Base-by-base conservation (phyloP, 2,888 invertebrate species). In the Himalopsyche anomala region DNA sequence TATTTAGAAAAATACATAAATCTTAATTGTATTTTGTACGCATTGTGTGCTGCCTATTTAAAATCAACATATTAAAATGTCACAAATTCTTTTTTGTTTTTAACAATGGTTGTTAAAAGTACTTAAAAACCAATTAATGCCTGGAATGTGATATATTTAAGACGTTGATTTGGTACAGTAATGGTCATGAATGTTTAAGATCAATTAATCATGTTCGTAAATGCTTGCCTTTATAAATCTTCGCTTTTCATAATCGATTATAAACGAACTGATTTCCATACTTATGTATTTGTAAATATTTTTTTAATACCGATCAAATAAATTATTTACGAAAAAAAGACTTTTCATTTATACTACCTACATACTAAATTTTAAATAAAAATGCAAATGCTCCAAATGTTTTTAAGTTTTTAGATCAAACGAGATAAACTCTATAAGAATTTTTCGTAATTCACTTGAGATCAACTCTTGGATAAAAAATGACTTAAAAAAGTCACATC, bases 251-350 rank as follows among this genome's bases (percentile, higher is more conserved):
- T 74, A 74, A 36, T 74, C 74, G 74, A 74, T 74, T 36, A 74
- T 38, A 74, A 74, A 74, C 74, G 74, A 74, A 74, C 74, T 74
- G 74, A 74, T 12, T 38, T 38, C 36, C 74, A 74, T 38, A 38
- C 40, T n/a, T 36, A 83, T 83, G 17, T 45, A 55, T 55, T 80
- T 83, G 83, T 83, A 85, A 38, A 82, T 85, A 83, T 74, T 80
- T 82, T 85, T 82, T 79, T 74, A 79, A 40, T 9, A 56, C 69
- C 84, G 62, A 81, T 45, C 54, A 84, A 74, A 84, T 84, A 84
- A 84, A 84, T 84, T 84, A 84, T 84, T 84, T 81, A 54, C 69
- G 62, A 40, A 80, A 84, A 80, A 80, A 42, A 4, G 55, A 4
- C 19, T 51, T 80, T 80, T 79, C 28, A 38, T 40, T 19, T 45